phyloP scores from a whole-genome alignment of 2,797 vertebrate genomes.

The Aplochiton taeniatus region DNA sequence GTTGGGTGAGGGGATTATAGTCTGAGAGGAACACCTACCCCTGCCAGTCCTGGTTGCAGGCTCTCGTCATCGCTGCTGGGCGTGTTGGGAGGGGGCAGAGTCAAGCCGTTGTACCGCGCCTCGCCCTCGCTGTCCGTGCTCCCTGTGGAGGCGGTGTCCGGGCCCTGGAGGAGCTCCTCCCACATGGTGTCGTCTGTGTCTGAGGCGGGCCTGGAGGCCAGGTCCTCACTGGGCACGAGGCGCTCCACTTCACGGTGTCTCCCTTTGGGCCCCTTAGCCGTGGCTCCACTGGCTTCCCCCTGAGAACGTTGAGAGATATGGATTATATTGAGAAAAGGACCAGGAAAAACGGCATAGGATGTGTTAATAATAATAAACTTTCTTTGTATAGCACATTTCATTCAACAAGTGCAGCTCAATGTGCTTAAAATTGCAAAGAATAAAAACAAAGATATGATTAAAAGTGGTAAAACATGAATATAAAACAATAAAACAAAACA shows the following conservation, averaged over 20 bases:
- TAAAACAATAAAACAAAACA: no score
- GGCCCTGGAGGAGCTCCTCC: slow-evolving; percentile 93
- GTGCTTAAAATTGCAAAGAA: no score
- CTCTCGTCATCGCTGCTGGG: slow-evolving; percentile 83
- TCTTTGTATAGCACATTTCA: no score
- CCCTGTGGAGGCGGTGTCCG: slow-evolving; percentile 86
- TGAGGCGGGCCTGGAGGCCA: slow-evolving; percentile 83
- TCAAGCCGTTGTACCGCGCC: slow-evolving; percentile 61
- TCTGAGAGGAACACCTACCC: slow-evolving; percentile 46
- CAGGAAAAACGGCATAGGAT: no score
- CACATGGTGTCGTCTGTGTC: slow-evolving; percentile 95
- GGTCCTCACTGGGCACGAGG: slow-evolving; percentile 71
- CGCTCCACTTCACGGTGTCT: slow-evolving; percentile 59
- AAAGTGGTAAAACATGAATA: no score
- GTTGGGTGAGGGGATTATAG: background rate
- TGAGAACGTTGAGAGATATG: slow-evolving; percentile 1
- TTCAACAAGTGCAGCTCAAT: no score
- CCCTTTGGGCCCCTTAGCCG: slow-evolving; percentile 13
- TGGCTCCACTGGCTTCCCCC: slow-evolving; percentile 51
- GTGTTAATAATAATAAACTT: no score
- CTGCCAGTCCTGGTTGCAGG: slow-evolving; percentile 80
- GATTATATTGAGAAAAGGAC: background rate
- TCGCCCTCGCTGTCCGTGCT: slow-evolving; percentile 90
- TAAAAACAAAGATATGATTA: no score
- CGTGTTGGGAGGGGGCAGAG: slow-evolving; percentile 61